Evolutionary conservation across 2,888 invertebrate species (phyloP), one percentile per base, ranked within the genome.

Genomic region (Eristalis tenax): DNA sequence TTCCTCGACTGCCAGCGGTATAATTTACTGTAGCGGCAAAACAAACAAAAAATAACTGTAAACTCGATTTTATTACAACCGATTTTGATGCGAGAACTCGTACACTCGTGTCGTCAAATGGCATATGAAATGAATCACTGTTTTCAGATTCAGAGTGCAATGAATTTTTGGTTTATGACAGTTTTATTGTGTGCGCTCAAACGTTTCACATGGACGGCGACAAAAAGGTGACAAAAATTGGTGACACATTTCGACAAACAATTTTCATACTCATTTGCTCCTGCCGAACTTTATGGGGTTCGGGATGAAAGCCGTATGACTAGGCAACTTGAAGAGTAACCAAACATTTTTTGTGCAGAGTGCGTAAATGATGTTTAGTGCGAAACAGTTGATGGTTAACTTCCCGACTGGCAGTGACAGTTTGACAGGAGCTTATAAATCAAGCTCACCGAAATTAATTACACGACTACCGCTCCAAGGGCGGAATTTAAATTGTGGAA

Each of bases 81-180:
- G 35, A 28, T 26, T 13, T 15, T 1, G 59, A 13, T 23, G 35
- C 18, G 35, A n/a, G 28, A 28, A 11, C 6, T 32, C n/a, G n/a
- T 3, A 4, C 5, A 1, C n/a, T n/a, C 26, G 1, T 59, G 26
- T 3, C 26, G 26, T 26, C 1, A 2, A 26, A 26, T 3, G 26
- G 26, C 35, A 57, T 26, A 59, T 40, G 38, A 73, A 63, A 59
- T 40, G 38, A 73, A 63, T 63, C 43, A 50, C 28, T 63, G 61
- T n/a, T 22, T 26, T 5, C 61, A 8, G 26, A 15, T 40, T 71
- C 40, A 26, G 43, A 18, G 40, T 63, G 63, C 43, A 32, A 63
- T 73, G 73, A 63, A 73, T 63, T 43, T 73, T 43, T 28, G 43
- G 22, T 73, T 73, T 73, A 73, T 43, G 66, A 22, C 59, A 18